Percentiles rank a stretch among this genome's conserved stretches.
phyloP scores from a whole-genome alignment of 2,888 invertebrate species.

The Xanthorhoe spadicearia region DNA sequence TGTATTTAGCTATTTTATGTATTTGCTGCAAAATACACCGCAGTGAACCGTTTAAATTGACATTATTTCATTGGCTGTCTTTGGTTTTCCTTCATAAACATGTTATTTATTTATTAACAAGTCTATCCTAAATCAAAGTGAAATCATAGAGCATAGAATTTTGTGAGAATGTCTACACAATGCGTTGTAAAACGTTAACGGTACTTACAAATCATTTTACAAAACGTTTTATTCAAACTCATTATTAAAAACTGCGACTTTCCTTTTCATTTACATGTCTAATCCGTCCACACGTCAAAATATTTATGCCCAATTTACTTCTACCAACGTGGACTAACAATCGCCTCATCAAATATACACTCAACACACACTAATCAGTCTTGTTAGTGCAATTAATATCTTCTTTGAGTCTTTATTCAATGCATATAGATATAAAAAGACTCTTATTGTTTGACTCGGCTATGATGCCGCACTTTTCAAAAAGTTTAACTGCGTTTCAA shows the following conservation, averaged over 20 bases:
- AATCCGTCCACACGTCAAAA: constrained; percentile 53
- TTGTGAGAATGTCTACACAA: constrained; percentile 18
- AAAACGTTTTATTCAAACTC: constrained; percentile 22
- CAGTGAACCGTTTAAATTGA: constrained; percentile 17
- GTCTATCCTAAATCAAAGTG: constrained; percentile 28
- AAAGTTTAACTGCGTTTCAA: constrained; percentile 13
- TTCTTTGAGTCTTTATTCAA: constrained; percentile 26
- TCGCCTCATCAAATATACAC: constrained; percentile 8
- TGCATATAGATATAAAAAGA: not conserved
- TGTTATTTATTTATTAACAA: constrained; percentile 24
- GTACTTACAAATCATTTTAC: constrained; percentile 25
- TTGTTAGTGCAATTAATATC: constrained; percentile 36
- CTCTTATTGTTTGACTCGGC: constrained; percentile 13
- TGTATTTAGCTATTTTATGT: constrained; percentile 47
- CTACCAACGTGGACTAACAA: constrained; percentile 46
- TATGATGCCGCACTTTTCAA: constrained; percentile 22
- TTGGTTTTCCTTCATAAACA: constrained; percentile 29
- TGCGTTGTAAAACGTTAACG: constrained; percentile 21
- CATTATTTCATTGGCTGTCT: constrained; percentile 23
- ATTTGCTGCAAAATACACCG: constrained; percentile 30
- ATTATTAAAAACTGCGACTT: constrained; percentile 44
- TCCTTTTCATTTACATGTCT: constrained; percentile 48
- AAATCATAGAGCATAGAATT: constrained; percentile 26
- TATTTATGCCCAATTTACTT: constrained; percentile 56
- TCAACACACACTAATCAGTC: constrained; percentile 24